Evolutionary conservation across 1,140 invertebrate genomes (phyloP).

Genomic region (Asobara japonica): DNA sequence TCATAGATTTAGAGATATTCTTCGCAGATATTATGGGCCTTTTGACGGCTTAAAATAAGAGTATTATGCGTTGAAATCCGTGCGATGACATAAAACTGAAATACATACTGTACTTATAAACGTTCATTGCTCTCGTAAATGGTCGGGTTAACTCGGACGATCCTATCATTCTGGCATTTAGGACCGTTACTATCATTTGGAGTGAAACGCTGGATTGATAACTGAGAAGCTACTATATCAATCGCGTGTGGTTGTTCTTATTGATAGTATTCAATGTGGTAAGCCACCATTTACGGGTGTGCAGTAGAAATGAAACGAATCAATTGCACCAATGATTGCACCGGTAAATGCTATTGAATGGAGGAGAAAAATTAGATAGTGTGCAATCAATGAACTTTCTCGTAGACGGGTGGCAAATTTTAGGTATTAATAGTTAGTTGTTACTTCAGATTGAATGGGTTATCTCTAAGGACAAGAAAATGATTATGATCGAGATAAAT

Average conservation of each 20-base stretch:
- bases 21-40: too few species aligned
- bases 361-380: not conserved
- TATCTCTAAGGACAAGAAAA: too few species aligned
- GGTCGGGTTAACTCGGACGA: not conserved
- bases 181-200: slow-evolving; percentile 24
- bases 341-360: not conserved
- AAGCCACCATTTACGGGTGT: too few species aligned
- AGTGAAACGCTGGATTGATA: slow-evolving; percentile 25
- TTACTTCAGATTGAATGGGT: too few species aligned
- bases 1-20: too few species aligned
- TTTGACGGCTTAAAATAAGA: not conserved
- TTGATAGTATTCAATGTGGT: too few species aligned
- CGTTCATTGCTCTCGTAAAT: slow-evolving; percentile 30
- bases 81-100: not conserved
- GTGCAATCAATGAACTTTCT: not conserved
- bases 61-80: not conserved
- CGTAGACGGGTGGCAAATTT: not conserved
- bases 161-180: slow-evolving; percentile 24
- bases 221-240: slow-evolving; percentile 2
- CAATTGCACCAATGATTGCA: not conserved
- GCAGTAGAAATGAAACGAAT: too few species aligned
- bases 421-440: not conserved
- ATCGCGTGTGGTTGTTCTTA: too few species aligned
- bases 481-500: too few species aligned
- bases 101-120: not conserved